Evolutionary conservation across 2,888 invertebrate species (phyloP).

Genomic region (Spodoptera picta): DNA sequence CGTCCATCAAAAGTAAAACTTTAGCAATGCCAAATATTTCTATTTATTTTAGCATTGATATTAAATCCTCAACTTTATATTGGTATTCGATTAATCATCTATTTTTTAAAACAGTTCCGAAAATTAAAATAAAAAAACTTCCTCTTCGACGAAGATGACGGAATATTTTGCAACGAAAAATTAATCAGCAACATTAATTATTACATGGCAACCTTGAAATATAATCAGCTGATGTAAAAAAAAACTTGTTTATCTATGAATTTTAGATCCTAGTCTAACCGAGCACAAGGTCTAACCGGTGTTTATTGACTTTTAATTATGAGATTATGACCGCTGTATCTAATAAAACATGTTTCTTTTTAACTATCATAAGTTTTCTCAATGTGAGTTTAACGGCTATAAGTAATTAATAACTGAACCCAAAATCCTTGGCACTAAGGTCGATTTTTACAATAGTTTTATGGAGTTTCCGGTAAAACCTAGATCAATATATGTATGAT

Average conservation of each 20-base stretch:
- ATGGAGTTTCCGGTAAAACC: too few species aligned
- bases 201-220: slow-evolving; percentile 3
- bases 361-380: slow-evolving; percentile 16
- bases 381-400: slow-evolving; percentile 21
- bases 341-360: slow-evolving; percentile 14
- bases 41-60: too few species aligned
- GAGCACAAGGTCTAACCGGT: slow-evolving; percentile 26
- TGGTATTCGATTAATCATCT: too few species aligned
- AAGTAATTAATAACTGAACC: slow-evolving; percentile 4
- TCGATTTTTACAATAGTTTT: too few species aligned
- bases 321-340: slow-evolving; percentile 19
- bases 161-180: slow-evolving; percentile 1
- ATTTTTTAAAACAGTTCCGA: too few species aligned
- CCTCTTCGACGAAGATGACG: too few species aligned
- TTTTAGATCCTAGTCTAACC: slow-evolving; percentile 16
- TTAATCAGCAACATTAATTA: slow-evolving; percentile 4
- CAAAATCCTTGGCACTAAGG: too few species aligned
- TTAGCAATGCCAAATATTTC: too few species aligned
- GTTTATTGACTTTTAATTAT: slow-evolving; percentile 11
- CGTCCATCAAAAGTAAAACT: too few species aligned
- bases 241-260: slow-evolving; percentile 4
- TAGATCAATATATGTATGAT: too few species aligned
- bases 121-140: background rate
- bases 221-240: slow-evolving; percentile 5
- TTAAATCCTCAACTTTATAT: too few species aligned